phyloP scores from a whole-genome alignment of 30 jellyfish, hydroid and myxozoan species.

The Sanderia malayensis region DNA sequence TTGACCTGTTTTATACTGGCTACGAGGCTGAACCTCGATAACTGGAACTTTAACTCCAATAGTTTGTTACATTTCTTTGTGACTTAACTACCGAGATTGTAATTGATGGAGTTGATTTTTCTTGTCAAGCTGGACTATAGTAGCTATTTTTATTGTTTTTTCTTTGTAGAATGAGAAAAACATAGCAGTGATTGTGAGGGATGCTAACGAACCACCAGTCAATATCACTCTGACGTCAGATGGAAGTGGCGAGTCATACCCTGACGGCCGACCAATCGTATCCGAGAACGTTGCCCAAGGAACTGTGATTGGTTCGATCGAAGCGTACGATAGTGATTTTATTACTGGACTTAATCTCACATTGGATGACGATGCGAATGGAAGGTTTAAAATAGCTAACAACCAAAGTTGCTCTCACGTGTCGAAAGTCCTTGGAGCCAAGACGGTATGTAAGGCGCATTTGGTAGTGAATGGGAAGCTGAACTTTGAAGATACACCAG shows the following conservation, averaged over 20 bases:
- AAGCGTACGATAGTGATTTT: slow-evolving; percentile 62
- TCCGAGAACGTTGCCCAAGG: slow-evolving; percentile 63
- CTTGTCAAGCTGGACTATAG: too few relatives aligned
- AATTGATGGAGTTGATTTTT: too few relatives aligned
- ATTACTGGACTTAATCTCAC: slow-evolving; percentile 47
- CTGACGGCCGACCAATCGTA: slow-evolving; percentile 36
- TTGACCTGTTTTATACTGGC: too few relatives aligned
- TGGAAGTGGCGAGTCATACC: slow-evolving; percentile 19
- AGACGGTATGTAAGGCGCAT: slow-evolving; percentile 48
- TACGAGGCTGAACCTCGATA: too few relatives aligned
- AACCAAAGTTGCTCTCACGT: slow-evolving; percentile 24
- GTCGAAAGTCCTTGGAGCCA: slow-evolving; percentile 1
- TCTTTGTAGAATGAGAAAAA: slow-evolving; percentile 30
- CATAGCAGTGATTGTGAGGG: slow-evolving; percentile 41
- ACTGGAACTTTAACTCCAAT: too few relatives aligned
- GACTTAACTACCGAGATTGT: too few relatives aligned
- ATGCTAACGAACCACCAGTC: slow-evolving; percentile 75
- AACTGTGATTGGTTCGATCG: slow-evolving; percentile 61
- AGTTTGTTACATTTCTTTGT: too few relatives aligned
- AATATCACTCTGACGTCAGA: slow-evolving; percentile 49
- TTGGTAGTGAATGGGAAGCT: slow-evolving; percentile 49
- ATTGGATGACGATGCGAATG: slow-evolving; percentile 62
- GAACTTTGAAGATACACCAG: slow-evolving; percentile 49
- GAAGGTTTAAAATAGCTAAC: slow-evolving; percentile 40
- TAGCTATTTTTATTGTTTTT: too few relatives aligned